Evolutionary conservation across 2,113 vertebrate species (phyloP).

Genomic region (Eira barbara): DNA sequence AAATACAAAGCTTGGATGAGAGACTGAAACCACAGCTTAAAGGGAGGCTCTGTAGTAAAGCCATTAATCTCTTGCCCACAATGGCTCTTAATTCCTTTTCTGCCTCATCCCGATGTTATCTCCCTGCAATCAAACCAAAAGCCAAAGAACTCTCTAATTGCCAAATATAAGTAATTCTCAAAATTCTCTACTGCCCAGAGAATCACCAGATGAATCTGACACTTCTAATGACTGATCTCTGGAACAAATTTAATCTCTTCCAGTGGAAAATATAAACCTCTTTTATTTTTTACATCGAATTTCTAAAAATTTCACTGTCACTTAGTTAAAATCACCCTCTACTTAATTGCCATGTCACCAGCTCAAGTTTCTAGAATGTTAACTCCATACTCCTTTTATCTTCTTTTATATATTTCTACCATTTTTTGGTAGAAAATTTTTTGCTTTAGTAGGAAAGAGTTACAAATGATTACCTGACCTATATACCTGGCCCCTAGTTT

Average conservation of each 20-base stretch:
- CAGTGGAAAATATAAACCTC: not conserved
- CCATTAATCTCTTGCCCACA: not conserved
- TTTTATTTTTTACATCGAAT: not conserved
- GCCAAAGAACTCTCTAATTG: not conserved
- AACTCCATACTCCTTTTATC: not conserved
- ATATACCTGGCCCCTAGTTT: not conserved
- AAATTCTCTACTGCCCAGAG: not conserved
- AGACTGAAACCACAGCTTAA: conserved; percentile 5
- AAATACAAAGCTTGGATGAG: conserved; percentile 70
- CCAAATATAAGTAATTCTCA: not conserved
- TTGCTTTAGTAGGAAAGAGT: not conserved
- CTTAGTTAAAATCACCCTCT: not conserved
- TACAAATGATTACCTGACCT: not conserved
- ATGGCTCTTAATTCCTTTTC: not conserved
- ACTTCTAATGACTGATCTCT: not conserved
- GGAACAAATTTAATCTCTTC: not conserved
- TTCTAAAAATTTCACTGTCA: not conserved
- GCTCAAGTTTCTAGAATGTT: not conserved
- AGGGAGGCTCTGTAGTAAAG: not conserved
- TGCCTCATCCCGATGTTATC: not conserved
- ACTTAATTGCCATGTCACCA: not conserved
- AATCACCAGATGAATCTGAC: not conserved
- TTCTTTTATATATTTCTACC: not conserved
- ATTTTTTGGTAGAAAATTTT: not conserved
- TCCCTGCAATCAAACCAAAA: conserved; percentile 2